phyloP scores from a whole-genome alignment of 2,888 invertebrate genomes.

The Ceramica pisi region DNA sequence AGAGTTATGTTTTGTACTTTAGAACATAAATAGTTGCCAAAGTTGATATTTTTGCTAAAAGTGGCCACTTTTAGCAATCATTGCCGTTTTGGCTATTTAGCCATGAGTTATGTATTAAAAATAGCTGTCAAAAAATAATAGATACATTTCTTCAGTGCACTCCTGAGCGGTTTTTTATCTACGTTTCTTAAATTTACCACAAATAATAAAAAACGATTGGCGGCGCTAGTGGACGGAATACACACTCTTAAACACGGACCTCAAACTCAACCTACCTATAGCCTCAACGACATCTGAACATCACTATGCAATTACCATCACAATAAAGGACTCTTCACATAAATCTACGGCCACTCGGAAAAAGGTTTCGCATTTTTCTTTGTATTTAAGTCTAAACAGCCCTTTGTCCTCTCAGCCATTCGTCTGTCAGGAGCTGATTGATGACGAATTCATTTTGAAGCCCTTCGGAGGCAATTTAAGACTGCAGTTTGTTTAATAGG shows the following conservation, averaged over 20 bases:
- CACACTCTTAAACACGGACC: neutral
- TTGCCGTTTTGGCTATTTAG: too few species aligned
- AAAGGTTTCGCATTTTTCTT: constrained; percentile 65
- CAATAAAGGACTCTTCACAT: constrained; percentile 51
- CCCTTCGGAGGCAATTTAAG: constrained; percentile 66
- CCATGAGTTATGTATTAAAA: too few species aligned
- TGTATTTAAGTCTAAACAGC: constrained; percentile 74
- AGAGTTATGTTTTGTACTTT: too few species aligned
- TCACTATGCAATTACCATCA: constrained; percentile 53
- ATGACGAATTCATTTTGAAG: constrained; percentile 73
- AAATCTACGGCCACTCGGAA: constrained; percentile 55
- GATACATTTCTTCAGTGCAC: too few species aligned
- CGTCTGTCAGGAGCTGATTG: constrained; percentile 79
- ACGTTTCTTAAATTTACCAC: too few species aligned
- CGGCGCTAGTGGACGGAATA: too few species aligned
- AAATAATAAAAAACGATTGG: too few species aligned
- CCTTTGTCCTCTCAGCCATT: constrained; percentile 74
- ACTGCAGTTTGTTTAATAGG: constrained; percentile 19
- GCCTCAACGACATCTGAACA: constrained; percentile 36
- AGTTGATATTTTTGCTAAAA: too few species aligned
- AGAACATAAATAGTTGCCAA: too few species aligned
- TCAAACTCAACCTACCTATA: neutral
- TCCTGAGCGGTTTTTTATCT: too few species aligned
- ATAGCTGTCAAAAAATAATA: too few species aligned
- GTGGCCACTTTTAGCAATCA: too few species aligned